Base-by-base conservation (phyloP, 2,113 vertebrate genomes). In the Halcyon malimbica region DNA sequence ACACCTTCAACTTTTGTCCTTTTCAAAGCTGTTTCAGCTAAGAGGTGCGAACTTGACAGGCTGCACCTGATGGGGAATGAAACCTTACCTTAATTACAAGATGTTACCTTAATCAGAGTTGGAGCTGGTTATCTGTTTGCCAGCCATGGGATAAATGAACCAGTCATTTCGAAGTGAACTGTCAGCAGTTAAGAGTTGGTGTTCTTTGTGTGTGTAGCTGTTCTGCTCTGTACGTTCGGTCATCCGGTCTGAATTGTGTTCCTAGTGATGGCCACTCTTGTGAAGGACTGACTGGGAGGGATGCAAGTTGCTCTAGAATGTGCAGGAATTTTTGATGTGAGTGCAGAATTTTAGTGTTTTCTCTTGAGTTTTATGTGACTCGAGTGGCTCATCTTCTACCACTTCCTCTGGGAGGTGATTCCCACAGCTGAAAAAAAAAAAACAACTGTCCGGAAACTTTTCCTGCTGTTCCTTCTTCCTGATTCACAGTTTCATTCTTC, bases 321-420 rank as follows among this genome's bases (percentile, higher is more conserved):
- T 53, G 29, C n/a, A 13, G 73, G 44, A 51, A 48, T 84, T 93
- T 91, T 54, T 93, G 74, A 79, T 92, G 39, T 0, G 31, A 93
- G 11, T 67, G 64, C 57, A 87, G 70, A 68, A 87, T 90, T 68
- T 62, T 33, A 44, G 8, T 90, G 37, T 82, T 83, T 69, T 82
- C 10, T 92, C 67, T 69, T 67, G 39, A 79, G 76, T 60, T 95
- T 70, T 56, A 62, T 79, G 62, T 91, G 15, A 89, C 80, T 91
- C 18, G 37, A 81, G 64, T 78, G n/a, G 86, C 75, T 92, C 64
- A 82, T 87, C 57, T 62, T 65, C 42, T 31, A 48, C 92, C 80
- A 83, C 94, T 97, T 97, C 95, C 96, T 92, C 76, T 97, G 96
- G 94, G 96, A 96, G 79, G 95, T 54, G 70, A 93, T 94, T 97